Conservation (phyloP, 1,140 invertebrate species). For the Procambarus virginalis region DNA sequence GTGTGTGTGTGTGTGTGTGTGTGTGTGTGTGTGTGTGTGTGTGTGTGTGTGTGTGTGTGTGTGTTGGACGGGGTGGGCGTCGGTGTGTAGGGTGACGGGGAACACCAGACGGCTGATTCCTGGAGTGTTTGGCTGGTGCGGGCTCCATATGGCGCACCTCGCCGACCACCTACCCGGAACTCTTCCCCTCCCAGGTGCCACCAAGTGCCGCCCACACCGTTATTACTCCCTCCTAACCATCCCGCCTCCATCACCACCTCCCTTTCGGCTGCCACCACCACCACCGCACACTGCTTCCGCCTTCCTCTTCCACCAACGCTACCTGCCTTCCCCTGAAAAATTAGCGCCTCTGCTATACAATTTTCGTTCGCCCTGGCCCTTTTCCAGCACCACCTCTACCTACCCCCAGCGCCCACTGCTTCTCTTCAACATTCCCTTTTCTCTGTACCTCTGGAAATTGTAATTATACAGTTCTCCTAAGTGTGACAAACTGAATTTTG, state of each 20-base stretch:
- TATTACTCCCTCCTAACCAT: background rate
- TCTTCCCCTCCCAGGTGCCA: background rate
- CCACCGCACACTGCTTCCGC: background rate
- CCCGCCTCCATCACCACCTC: background rate
- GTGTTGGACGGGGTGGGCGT: no score
- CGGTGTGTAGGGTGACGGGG: background rate
- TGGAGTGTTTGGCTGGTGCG: slow-evolving; percentile 20
- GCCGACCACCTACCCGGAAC: slow-evolving; percentile 34
- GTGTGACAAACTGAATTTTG: no score
- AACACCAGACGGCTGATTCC: slow-evolving; percentile 6
- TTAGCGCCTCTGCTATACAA: no score
- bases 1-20: background rate
- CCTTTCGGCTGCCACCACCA: no score
- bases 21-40: background rate
- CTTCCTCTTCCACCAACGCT: no score
- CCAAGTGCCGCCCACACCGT: background rate
- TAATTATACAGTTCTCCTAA: no score
- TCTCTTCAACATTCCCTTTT: no score
- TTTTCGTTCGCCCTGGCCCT: no score
- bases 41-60: background rate
- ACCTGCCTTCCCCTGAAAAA: no score
- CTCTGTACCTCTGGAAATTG: no score
- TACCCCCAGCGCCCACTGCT: no score
- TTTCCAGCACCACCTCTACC: no score
- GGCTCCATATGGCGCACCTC: slow-evolving; percentile 33